Conservation (phyloP, 2,888 invertebrate genomes). For the Drosophila melanosoma region DNA sequence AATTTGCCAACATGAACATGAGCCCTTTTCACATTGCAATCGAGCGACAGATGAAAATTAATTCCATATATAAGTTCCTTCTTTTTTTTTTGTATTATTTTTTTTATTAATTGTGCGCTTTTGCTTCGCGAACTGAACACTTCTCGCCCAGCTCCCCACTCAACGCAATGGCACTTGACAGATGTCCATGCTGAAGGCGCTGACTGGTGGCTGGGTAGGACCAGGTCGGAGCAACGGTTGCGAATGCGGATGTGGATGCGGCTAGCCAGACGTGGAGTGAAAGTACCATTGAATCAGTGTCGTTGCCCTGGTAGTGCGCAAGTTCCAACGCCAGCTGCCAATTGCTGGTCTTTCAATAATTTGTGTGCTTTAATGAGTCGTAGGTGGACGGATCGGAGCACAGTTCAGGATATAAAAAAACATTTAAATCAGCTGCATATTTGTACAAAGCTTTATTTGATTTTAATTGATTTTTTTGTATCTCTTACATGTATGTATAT, state of each 20-base stretch:
- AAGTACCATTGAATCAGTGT: slow-evolving; percentile 62
- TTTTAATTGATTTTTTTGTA: slow-evolving; percentile 63
- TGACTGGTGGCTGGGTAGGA: slow-evolving; percentile 35
- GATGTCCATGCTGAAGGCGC: slow-evolving; percentile 42
- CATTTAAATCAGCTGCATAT: slow-evolving; percentile 76
- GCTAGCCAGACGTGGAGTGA: slow-evolving; percentile 47
- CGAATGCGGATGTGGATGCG: slow-evolving; percentile 29
- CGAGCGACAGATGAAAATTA: slow-evolving; percentile 57
- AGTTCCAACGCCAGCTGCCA: slow-evolving; percentile 13
- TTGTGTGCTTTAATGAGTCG: slow-evolving; percentile 66
- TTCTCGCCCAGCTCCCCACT: background rate
- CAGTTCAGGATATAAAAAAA: slow-evolving; percentile 54
- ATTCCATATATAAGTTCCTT: slow-evolving; percentile 51
- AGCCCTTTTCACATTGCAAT: slow-evolving; percentile 45
- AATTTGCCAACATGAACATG: slow-evolving; percentile 49
- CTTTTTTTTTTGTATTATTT: slow-evolving; percentile 1
- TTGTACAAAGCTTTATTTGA: slow-evolving; percentile 79
- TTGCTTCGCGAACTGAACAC: slow-evolving; percentile 29
- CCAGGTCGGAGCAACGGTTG: slow-evolving; percentile 15
- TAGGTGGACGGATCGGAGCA: background rate
- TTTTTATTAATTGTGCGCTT: slow-evolving; percentile 69
- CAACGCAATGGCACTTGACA: slow-evolving; percentile 59
- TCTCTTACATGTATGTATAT: background rate
- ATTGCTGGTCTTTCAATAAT: slow-evolving; percentile 51
- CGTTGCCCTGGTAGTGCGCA: slow-evolving; percentile 7